Evolutionary conservation across 92 coral and sea anemone genomes (phyloP).

Genomic region (Muricea muricata): DNA sequence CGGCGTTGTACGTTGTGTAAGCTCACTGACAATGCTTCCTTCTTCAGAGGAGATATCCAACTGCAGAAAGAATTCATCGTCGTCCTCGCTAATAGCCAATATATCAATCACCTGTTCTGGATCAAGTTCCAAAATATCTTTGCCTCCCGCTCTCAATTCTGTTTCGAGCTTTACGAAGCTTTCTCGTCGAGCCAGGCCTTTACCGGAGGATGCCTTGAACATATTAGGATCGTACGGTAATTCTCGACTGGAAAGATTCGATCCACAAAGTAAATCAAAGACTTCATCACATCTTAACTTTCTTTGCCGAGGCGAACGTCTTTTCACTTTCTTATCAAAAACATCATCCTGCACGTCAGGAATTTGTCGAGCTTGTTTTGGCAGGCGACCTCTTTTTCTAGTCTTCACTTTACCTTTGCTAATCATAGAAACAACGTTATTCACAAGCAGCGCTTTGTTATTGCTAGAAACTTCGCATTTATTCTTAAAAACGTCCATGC

Average conservation of each 20-base stretch:
- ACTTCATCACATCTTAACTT: background rate
- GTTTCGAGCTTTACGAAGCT: background rate
- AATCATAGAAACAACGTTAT: background rate
- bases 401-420: too few species aligned
- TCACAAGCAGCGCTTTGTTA: background rate
- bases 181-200: background rate
- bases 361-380: background rate
- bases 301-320: background rate
- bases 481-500: background rate
- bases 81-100: background rate
- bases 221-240: background rate
- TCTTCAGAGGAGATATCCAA: background rate
- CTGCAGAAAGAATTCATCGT: background rate
- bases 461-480: background rate
- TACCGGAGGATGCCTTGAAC: background rate
- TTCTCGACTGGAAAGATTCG: constrained; percentile 4
- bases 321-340: background rate
- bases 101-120: background rate
- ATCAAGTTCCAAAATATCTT: background rate
- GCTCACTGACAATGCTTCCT: too few species aligned
- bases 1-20: too few species aligned
- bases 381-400: background rate
- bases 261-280: background rate
- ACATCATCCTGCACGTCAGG: background rate
- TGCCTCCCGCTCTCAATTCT: background rate